Evolutionary conservation across 2,797 vertebrate genomes (phyloP).

Genomic region (Hypotaenidia philippensis): DNA sequence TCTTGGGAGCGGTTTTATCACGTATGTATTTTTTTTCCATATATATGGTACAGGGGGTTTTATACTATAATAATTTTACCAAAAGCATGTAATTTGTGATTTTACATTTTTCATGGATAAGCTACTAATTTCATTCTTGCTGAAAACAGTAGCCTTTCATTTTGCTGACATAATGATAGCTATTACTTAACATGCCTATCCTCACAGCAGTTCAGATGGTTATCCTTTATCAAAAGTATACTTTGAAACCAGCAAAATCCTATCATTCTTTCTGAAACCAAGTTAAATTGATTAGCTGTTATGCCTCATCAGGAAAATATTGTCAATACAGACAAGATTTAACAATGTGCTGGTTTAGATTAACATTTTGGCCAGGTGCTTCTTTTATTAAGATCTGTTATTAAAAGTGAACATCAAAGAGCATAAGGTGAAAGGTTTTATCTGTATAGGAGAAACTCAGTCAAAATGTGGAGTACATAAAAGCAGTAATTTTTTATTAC

Average conservation of each 20-base stretch:
- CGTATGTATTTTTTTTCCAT: not conserved
- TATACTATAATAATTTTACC: not conserved
- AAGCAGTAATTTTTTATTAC: not conserved
- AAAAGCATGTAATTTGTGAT: not conserved
- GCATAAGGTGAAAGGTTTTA: not conserved
- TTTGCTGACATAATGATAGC: not conserved
- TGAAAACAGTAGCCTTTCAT: not conserved
- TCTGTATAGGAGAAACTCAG: not conserved
- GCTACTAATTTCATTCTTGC: not conserved
- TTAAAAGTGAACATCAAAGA: constrained; percentile 23
- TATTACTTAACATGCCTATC: not conserved
- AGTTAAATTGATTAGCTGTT: not conserved
- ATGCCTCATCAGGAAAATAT: not conserved
- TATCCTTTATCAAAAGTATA: not conserved
- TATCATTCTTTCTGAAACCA: not conserved
- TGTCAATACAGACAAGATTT: not conserved
- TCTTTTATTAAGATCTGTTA: not conserved
- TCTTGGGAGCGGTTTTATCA: not conserved
- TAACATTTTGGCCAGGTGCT: not conserved
- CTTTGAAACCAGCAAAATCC: not conserved
- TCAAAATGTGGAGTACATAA: not conserved
- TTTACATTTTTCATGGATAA: not conserved
- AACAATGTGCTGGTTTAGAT: not conserved
- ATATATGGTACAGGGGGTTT: not conserved
- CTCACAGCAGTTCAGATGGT: not conserved